These are phyloP conservation scores for Aphelocoma californica DNA, from an alignment of 2,797 vertebrate species.

Conservation along the genomic window DNA sequence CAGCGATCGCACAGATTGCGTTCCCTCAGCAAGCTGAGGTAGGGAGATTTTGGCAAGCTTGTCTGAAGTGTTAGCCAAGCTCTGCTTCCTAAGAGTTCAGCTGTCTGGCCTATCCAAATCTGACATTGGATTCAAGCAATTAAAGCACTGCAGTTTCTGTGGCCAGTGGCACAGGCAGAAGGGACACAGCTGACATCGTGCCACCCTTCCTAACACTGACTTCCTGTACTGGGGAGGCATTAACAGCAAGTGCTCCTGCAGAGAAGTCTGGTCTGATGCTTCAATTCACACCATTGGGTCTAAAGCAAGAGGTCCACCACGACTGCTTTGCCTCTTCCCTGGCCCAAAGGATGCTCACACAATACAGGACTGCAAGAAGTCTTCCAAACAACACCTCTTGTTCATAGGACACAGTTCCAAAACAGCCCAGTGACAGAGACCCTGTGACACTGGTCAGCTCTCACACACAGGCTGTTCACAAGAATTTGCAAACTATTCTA, in stretches of 20 bases:
- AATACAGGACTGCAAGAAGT: fast-evolving
- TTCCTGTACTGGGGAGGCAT: background rate
- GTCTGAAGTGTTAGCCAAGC: background rate
- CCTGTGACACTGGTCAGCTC: background rate
- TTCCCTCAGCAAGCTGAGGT: background rate
- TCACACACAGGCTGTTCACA: background rate
- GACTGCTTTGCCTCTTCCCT: background rate
- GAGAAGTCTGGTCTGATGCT: background rate
- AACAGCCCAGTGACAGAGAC: background rate
- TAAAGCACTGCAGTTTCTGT: background rate
- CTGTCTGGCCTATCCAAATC: background rate
- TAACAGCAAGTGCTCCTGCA: background rate
- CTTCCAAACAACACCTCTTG: background rate
- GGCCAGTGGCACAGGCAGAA: background rate
- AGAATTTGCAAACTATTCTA: background rate
- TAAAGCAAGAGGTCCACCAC: background rate
- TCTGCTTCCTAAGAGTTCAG: background rate
- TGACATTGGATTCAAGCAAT: background rate
- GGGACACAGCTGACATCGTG: fast-evolving
- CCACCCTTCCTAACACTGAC: background rate
- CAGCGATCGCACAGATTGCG: background rate
- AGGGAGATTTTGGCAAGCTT: background rate
- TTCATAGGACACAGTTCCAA: background rate
- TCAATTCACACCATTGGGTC: background rate
- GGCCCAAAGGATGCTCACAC: background rate